Percentiles rank a stretch among this genome's conserved stretches.
Conservation (phyloP, 2,888 invertebrate genomes). For the Physocephala rufipes region DNA sequence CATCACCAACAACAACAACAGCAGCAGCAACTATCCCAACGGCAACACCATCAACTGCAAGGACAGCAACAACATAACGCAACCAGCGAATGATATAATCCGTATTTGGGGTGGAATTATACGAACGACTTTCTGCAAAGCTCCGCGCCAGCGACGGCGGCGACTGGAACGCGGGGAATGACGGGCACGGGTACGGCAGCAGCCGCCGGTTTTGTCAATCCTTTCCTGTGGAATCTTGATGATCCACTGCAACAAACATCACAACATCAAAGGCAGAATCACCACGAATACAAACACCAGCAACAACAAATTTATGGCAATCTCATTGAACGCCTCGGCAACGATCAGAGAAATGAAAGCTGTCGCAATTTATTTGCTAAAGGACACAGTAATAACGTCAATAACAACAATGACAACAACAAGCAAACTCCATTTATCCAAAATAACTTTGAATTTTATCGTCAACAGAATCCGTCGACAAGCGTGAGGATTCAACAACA, state of each 20-base stretch:
- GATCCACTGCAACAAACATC: slow-evolving; percentile 44
- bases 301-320: slow-evolving; percentile 38
- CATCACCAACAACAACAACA: slow-evolving; percentile 49
- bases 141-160: slow-evolving; percentile 34
- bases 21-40: slow-evolving; percentile 52
- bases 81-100: slow-evolving; percentile 64
- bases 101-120: slow-evolving; percentile 65
- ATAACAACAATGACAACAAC: not conserved
- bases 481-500: slow-evolving; percentile 46
- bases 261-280: slow-evolving; percentile 37
- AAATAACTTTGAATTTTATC: slow-evolving; percentile 27
- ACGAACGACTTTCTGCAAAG: slow-evolving; percentile 54
- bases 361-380: not conserved
- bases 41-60: slow-evolving; percentile 48
- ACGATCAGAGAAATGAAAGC: not conserved
- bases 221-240: slow-evolving; percentile 59
- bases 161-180: slow-evolving; percentile 38
- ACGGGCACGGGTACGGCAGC: slow-evolving; percentile 35
- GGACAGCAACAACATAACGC: slow-evolving; percentile 58
- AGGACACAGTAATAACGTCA: too few species aligned
- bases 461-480: slow-evolving; percentile 34
- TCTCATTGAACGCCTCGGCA: slow-evolving; percentile 41
- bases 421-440: slow-evolving; percentile 35
- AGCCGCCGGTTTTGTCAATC: slow-evolving; percentile 42
- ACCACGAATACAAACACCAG: slow-evolving; percentile 47